Evolutionary conservation across 2,888 invertebrate genomes (phyloP), one percentile per base, ranked within the genome.

Genomic region (Dascillus cervinus): DNA sequence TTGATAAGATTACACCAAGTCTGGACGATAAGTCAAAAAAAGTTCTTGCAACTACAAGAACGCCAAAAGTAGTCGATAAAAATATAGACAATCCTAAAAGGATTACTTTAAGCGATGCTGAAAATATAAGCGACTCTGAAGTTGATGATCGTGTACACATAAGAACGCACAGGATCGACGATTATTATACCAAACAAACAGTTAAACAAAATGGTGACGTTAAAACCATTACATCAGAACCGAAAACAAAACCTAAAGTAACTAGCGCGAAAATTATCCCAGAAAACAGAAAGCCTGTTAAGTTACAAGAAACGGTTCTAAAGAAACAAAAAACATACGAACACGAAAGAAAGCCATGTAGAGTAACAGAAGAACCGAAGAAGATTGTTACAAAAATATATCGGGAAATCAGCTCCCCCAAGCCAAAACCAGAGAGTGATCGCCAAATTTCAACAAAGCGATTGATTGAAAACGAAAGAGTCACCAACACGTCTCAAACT

Each of bases 121-220:
- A 55, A 26, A 46, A 47, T 4, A 19, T 45, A 12, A 39, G 43
- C 20, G 42, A 46, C 27, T 27, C 26, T 9, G 43, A 44, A 31
- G 46, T 46, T 31, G 48, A 53, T 23, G 47, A 41, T 11, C 40
- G 39, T 6, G 29, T 46, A 19, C 50, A 52, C 37, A 34, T 49
- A 3, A 43, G 55, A 41, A 52, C 56, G 3, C 52, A 56, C 13
- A 44, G 54, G 28, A 48, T 53, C 19, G 53, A 56, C 30, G 49
- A 52, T 17, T 52, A 43, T 4, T 32, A 50, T n/a, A 49, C 43
- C 4, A 49, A 46, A 34, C 49, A 47, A 32, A 46, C 42, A 33
- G 27, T 39, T 9, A 32, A 27, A 27, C 2, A 8, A 8, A 32
- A 31, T 19, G 29, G 31, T 12, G 19, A 23, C 11, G 19, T 24